phyloP scores from a whole-genome alignment of 2,888 invertebrate species.

The Dendrolimus pini region DNA sequence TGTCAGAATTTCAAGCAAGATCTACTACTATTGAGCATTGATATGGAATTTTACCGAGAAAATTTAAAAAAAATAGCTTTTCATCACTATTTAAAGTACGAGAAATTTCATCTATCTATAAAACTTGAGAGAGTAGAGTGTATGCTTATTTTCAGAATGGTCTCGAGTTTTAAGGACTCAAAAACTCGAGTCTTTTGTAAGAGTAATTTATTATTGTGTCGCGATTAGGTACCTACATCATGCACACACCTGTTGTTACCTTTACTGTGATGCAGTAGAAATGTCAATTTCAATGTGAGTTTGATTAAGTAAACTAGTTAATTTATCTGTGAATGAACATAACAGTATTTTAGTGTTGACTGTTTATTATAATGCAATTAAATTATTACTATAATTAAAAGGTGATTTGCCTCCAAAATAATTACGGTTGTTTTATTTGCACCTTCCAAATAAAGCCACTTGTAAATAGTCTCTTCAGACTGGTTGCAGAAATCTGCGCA shows the following conservation, averaged over 20 bases:
- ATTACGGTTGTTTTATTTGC: slow-evolving; percentile 31
- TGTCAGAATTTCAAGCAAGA: too few species aligned
- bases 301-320: slow-evolving; percentile 4
- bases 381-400: slow-evolving; percentile 70
- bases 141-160: too few species aligned
- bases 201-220: slow-evolving; percentile 21
- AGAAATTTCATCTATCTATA: too few species aligned
- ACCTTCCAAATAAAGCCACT: background rate
- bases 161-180: background rate
- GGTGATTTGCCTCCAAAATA: slow-evolving; percentile 45
- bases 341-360: slow-evolving; percentile 73
- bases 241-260: slow-evolving; percentile 32
- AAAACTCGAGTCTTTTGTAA: slow-evolving; percentile 10
- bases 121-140: too few species aligned
- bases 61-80: too few species aligned
- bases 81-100: too few species aligned
- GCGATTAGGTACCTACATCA: slow-evolving; percentile 17
- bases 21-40: too few species aligned
- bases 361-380: slow-evolving; percentile 70
- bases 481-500: too few species aligned
- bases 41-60: too few species aligned
- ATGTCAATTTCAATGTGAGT: slow-evolving; percentile 47
- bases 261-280: slow-evolving; percentile 60
- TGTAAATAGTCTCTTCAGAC: too few species aligned
- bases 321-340: slow-evolving; percentile 30